These are phyloP conservation scores for Saimiri boliviensis DNA, from an alignment of 2,113 vertebrate genomes.

Conservation along the genomic window DNA sequence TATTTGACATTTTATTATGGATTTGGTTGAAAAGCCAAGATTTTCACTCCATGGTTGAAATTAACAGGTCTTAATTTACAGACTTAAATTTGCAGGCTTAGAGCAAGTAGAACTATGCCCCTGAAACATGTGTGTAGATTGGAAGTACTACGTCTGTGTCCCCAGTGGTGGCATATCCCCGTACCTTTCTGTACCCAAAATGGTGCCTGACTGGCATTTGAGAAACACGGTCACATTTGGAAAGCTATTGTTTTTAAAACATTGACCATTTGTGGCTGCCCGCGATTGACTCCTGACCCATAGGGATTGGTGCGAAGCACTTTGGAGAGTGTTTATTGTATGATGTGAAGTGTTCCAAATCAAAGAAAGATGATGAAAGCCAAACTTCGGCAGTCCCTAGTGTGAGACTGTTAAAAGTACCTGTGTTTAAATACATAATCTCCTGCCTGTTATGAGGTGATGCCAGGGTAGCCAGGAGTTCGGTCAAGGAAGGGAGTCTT, in stretches of 20 bases:
- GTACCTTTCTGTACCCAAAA: slow-evolving; percentile 3
- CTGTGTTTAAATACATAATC: background rate
- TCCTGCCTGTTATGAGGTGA: background rate
- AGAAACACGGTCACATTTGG: slow-evolving; percentile 47
- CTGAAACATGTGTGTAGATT: background rate
- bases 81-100: background rate
- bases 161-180: background rate
- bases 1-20: background rate
- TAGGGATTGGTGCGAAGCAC: slow-evolving; percentile 83
- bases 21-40: background rate
- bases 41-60: background rate
- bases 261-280: slow-evolving; percentile 69
- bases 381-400: slow-evolving; percentile 64
- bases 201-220: background rate
- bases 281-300: slow-evolving; percentile 44
- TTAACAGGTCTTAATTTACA: background rate
- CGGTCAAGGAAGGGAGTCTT: background rate
- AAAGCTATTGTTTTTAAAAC: slow-evolving; percentile 80
- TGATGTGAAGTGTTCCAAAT: slow-evolving; percentile 65
- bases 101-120: background rate
- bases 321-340: slow-evolving; percentile 68
- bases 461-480: background rate
- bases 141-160: background rate
- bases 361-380: slow-evolving; percentile 62
- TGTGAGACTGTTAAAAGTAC: slow-evolving; percentile 35